Evolutionary conservation across 2,888 invertebrate species (phyloP).

Genomic region (Glyphotaelius pellucidus): DNA sequence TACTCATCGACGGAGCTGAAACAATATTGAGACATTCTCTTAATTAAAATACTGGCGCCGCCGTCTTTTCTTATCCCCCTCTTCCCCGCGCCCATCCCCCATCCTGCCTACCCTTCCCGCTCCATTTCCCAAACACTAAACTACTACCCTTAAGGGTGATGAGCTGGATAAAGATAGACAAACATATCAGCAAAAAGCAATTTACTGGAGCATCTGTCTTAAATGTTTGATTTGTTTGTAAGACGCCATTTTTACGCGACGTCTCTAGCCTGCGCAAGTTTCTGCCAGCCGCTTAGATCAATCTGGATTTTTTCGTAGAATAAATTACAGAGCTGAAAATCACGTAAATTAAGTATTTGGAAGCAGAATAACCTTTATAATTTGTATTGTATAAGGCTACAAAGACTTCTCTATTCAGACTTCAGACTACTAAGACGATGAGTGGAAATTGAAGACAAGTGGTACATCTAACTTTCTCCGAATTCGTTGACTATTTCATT

Average conservation of each 20-base stretch:
- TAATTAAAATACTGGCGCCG: conserved; percentile 65
- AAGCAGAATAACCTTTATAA: not conserved
- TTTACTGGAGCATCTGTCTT: conserved; percentile 17
- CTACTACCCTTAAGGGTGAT: conserved; percentile 48
- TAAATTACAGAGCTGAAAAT: not conserved
- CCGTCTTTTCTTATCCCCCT: not conserved
- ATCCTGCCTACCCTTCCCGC: conserved; percentile 13
- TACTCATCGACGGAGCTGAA: conserved; percentile 65
- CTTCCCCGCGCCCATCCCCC: not conserved
- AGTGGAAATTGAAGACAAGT: not conserved
- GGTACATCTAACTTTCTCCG: not conserved
- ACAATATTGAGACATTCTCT: conserved; percentile 66
- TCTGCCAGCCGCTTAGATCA: not conserved
- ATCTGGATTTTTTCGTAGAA: not conserved
- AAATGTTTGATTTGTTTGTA: conserved; percentile 32
- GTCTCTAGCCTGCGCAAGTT: not conserved
- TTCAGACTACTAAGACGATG: not conserved
- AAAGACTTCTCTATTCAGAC: too few species aligned
- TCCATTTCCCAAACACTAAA: conserved; percentile 42
- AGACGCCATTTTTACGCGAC: conserved; percentile 11
- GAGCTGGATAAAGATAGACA: conserved; percentile 29
- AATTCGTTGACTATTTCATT: not conserved
- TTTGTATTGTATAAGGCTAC: too few species aligned
- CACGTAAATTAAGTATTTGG: not conserved
- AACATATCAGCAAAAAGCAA: conserved; percentile 50